Evolutionary conservation across 2,113 vertebrate species (phyloP).

Genomic region (Corythaeola cristata): DNA sequence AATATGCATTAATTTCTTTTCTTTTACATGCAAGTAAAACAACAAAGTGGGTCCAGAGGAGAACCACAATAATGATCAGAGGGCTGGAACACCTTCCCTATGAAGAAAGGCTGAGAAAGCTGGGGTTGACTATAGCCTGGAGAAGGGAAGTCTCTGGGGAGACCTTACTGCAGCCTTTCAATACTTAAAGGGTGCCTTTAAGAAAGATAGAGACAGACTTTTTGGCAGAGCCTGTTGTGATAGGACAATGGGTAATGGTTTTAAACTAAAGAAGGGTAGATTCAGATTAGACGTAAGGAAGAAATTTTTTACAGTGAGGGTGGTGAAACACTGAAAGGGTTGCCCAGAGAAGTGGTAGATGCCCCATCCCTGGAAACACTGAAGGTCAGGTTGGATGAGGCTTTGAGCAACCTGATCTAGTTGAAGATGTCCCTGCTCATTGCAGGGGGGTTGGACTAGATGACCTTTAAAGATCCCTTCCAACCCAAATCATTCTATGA

Average conservation of each 20-base stretch:
- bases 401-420: background rate
- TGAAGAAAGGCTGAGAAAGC: background rate
- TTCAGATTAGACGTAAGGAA: background rate
- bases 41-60: fast-evolving
- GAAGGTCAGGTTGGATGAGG: background rate
- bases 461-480: background rate
- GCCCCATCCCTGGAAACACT: background rate
- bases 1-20: background rate
- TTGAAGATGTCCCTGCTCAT: background rate
- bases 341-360: background rate
- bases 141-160: background rate
- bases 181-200: too few relatives aligned
- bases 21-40: background rate
- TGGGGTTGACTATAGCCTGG: background rate
- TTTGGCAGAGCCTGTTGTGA: background rate
- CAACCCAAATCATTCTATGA: background rate
- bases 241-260: fast-evolving
- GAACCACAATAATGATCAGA: background rate
- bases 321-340: background rate
- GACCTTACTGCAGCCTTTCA: background rate
- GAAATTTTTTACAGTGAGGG: background rate
- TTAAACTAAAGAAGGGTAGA: background rate
- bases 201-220: background rate
- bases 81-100: background rate
- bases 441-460: background rate